Evolutionary conservation across 2,888 invertebrate genomes (phyloP), one percentile per base, ranked within the genome.

Genomic region (Antheraea yamamai): DNA sequence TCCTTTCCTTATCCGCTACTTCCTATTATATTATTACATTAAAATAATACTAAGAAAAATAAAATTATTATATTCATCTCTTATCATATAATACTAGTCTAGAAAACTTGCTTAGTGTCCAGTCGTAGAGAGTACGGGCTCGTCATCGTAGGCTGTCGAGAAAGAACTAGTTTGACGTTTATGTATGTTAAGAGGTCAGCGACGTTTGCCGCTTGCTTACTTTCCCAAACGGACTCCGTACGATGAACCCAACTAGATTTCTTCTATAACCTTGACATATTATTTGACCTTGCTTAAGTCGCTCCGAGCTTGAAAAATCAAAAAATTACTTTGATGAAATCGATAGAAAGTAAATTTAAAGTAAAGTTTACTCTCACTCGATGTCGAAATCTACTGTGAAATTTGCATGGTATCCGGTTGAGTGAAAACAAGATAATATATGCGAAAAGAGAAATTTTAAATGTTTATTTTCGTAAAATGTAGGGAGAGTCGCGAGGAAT

Each of bases 391-490:
- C 74, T 78, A 84, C 84, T 81, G 88, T 87, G 84, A 92, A 93
- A 92, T 93, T 92, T 87, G 88, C 90, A 88, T 89, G 87, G 82
- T 85, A 88, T 89, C 91, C 90, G 89, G 86, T 84, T 86, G 80
- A 93, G 94, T 94, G 95, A 95, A 95, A 95, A 92, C 92, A 84
- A 92, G 83, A 84, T 92, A 94, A 94, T 93, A 92, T 89, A 94
- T 94, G 93, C 93, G 88, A 93, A 93, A 94, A 95, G 95, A 95
- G 95, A 95, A 95, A 95, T 93, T 94, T 93, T 86, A 90, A 93
- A 92, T 92, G 89, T 93, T 94, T 94, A 90, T 85, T 86, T 86
- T 85, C 87, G 92, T 91, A 93, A 94, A 94, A 94, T 89, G 91
- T 85, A 90, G 91, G 90, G 92, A 91, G 94, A 91, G 94, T 89